Base-by-base conservation (phyloP, 2,888 invertebrate genomes). In the Diarsia dahlii region DNA sequence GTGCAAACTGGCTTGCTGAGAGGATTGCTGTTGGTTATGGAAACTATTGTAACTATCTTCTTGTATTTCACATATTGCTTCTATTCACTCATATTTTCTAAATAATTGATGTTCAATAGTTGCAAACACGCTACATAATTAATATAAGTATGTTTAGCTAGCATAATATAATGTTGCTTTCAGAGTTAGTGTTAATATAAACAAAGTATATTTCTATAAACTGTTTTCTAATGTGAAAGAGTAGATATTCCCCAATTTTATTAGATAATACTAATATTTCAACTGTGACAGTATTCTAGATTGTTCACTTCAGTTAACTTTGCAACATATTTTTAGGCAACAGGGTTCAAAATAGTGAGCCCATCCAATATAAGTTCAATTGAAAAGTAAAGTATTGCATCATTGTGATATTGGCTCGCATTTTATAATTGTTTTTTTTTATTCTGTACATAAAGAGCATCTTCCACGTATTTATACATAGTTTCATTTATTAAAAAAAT, bases 401-500 rank as follows among this genome's bases (percentile, higher is more conserved):
- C 23, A 60, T 82, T 82, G 71, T 84, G 74, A 82, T 80, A 86
- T 76, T 76, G 77, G 76, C 72, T 69, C 39, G 75, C 78, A 79
- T 81, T 84, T 76, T 68, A 34, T 62, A 23, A 58, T 66, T 65
- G 20, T 65, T 9, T 6, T n/a, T 34, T 64, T 50, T 65, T 5
- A 3, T 64, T 80, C 46, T 78, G 87, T 84, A 86, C 12, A 87
- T 85, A 84, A 74, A 69, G 34, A 50, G 65, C 46, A 84, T 76
- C 67, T 74, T 64, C 62, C 73, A 65, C 69, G 39, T 73, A 65
- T 68, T 56, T 71, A 71, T 62, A 67, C n/a, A 60, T 74, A 79
- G 46, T 68, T 81, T 70, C 48, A 71, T 60, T 65, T 63, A 56
- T 46, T 28, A 20, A 63, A 62, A 56, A 62, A 60, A 84, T 48